Evolutionary conservation across 2,113 vertebrate species (phyloP).

Genomic region (Mixornis gularis): DNA sequence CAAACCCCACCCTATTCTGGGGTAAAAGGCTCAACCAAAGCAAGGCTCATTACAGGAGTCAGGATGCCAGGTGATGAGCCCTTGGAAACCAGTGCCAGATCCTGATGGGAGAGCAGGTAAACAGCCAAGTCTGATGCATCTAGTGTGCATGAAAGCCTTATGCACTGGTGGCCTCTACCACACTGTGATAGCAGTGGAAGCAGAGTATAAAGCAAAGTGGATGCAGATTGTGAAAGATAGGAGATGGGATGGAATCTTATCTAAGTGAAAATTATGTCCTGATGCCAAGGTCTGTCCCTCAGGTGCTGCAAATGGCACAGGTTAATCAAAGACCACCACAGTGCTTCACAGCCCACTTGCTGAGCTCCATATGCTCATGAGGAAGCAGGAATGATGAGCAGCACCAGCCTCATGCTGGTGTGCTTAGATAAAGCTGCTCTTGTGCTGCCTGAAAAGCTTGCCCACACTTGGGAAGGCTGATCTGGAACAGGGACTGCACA

Average conservation of each 20-base stretch:
- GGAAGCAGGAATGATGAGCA: background rate
- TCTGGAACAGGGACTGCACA: background rate
- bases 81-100: background rate
- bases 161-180: background rate
- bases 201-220: background rate
- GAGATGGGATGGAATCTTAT: background rate
- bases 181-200: background rate
- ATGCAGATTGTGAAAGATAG: background rate
- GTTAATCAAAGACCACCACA: background rate
- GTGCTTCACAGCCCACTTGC: background rate
- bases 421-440: background rate
- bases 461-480: background rate
- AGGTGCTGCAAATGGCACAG: background rate
- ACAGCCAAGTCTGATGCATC: background rate
- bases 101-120: background rate
- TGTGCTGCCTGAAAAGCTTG: background rate
- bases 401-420: background rate
- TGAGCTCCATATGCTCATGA: background rate
- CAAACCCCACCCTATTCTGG: background rate
- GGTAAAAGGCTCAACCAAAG: background rate
- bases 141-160: fast-evolving
- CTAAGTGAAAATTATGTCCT: background rate
- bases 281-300: background rate
- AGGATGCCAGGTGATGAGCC: background rate
- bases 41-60: background rate